A percentile compares a stretch with the other conserved stretches of the same genome.
Evolutionary conservation across 2,797 vertebrate genomes (phyloP).

Genomic region (Bufotes viridis): DNA sequence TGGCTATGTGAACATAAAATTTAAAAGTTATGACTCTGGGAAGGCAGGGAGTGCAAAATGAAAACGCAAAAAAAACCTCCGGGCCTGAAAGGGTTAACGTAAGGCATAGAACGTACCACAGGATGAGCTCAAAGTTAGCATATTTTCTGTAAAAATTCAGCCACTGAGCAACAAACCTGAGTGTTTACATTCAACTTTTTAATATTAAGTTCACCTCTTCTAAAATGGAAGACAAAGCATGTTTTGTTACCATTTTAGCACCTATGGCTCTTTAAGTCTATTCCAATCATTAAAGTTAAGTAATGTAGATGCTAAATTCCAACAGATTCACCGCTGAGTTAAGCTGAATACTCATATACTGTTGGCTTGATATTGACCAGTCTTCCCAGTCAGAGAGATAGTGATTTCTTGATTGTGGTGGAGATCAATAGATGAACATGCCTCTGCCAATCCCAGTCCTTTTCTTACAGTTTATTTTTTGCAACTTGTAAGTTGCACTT

Average conservation of each 20-base stretch:
- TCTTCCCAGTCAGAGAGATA: constrained; percentile 6
- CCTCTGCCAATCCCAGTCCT: constrained; percentile 15
- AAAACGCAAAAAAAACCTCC: too few relatives aligned
- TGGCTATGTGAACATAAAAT: too few relatives aligned
- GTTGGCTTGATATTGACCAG: constrained; percentile 35
- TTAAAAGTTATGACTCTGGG: too few relatives aligned
- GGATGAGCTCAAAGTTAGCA: too few relatives aligned
- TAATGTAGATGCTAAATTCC: constrained; percentile 6
- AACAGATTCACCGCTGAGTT: not conserved
- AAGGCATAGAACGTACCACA: too few relatives aligned
- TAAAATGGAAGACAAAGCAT: too few relatives aligned
- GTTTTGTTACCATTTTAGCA: constrained; percentile 10
- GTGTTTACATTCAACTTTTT: too few relatives aligned
- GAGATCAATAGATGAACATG: constrained; percentile 46
- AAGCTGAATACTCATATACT: constrained; percentile 22
- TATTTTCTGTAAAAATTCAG: too few relatives aligned
- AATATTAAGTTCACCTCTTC: too few relatives aligned
- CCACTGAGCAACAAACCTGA: too few relatives aligned
- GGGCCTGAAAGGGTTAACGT: too few relatives aligned
- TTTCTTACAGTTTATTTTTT: constrained; percentile 18
- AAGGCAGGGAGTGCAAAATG: too few relatives aligned
- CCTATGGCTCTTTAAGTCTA: not conserved
- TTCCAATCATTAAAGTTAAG: not conserved
- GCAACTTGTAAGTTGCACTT: not conserved
- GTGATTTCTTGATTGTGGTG: constrained; percentile 33